Conservation (phyloP, 2,797 vertebrate genomes). For the Rhinophrynus dorsalis region DNA sequence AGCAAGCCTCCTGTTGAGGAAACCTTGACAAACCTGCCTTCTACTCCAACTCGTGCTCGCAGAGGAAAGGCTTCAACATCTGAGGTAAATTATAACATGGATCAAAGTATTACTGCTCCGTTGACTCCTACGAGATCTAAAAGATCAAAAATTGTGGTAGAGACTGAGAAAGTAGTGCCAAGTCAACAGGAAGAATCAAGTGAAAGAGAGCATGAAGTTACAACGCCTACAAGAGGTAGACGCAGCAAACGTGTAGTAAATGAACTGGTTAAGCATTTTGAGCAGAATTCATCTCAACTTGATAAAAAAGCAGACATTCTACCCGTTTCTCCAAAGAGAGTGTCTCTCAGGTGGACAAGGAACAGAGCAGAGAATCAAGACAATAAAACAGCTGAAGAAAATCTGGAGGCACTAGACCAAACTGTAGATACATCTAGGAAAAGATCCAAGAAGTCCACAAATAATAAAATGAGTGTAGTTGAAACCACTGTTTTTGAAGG, state of each 20-base stretch:
- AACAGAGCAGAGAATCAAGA: slow-evolving; percentile 31
- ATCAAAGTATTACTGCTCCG: background rate
- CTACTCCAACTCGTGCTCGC: slow-evolving; percentile 19
- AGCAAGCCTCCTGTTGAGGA: background rate
- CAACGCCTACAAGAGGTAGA: slow-evolving; percentile 19
- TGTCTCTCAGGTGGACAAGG: slow-evolving; percentile 52
- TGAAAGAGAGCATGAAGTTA: background rate
- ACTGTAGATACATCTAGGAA: slow-evolving; percentile 50
- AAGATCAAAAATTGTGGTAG: slow-evolving; percentile 8
- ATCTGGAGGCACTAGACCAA: slow-evolving; percentile 32
- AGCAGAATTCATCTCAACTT: slow-evolving; percentile 20
- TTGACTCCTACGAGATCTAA: slow-evolving; percentile 24
- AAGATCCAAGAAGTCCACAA: slow-evolving; percentile 51
- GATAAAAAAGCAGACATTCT: slow-evolving; percentile 40
- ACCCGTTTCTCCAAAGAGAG: slow-evolving; percentile 61
- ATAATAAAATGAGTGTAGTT: slow-evolving; percentile 1
- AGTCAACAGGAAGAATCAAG: background rate
- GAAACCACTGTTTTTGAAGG: slow-evolving; percentile 15
- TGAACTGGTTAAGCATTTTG: slow-evolving; percentile 42
- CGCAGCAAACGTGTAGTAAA: slow-evolving; percentile 21
- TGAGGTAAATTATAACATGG: background rate
- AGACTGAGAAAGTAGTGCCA: background rate
- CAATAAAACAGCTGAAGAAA: background rate
- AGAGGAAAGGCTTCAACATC: background rate
- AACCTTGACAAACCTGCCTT: background rate